Conservation (phyloP, 1,140 invertebrate genomes). For the Caenorhabditis inopinata region DNA sequence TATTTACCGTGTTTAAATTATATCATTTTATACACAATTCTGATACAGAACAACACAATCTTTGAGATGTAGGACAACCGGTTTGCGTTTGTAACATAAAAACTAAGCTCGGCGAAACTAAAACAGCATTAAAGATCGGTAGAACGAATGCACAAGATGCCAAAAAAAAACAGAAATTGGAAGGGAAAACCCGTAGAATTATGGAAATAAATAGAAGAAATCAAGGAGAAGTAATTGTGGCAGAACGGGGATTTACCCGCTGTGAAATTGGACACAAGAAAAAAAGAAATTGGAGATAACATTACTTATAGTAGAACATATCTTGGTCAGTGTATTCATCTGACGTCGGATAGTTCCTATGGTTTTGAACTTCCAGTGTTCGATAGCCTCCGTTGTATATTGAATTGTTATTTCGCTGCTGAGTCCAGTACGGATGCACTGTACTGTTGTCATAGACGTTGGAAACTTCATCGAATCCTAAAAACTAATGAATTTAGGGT, state of each 20-base stretch:
- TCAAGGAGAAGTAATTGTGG: not conserved
- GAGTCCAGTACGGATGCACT: not conserved
- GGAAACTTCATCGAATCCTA: slow-evolving; percentile 38
- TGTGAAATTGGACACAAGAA: not conserved
- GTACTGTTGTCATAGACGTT: slow-evolving; percentile 39
- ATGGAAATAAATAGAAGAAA: slow-evolving; percentile 6
- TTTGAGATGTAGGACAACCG: not conserved
- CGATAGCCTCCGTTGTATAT: slow-evolving; percentile 34
- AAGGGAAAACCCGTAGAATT: not conserved
- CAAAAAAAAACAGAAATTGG: not conserved
- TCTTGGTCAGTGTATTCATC: slow-evolving; percentile 38
- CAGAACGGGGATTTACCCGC: not conserved
- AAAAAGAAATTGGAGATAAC: not conserved
- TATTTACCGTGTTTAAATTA: too few relatives aligned
- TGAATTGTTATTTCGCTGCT: not conserved
- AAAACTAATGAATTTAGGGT: too few relatives aligned
- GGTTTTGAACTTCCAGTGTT: slow-evolving; percentile 29
- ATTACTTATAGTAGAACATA: not conserved
- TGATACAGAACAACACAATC: slow-evolving; percentile 3
- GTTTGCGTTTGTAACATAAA: not conserved
- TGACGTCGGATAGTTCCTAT: not conserved
- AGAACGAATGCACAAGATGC: not conserved
- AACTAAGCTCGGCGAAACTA: not conserved
- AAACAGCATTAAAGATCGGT: not conserved
- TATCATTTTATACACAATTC: not conserved